Evolutionary conservation across 2,113 vertebrate genomes (phyloP), one percentile per base, ranked within the genome.

Genomic region (Laticauda colubrina): DNA sequence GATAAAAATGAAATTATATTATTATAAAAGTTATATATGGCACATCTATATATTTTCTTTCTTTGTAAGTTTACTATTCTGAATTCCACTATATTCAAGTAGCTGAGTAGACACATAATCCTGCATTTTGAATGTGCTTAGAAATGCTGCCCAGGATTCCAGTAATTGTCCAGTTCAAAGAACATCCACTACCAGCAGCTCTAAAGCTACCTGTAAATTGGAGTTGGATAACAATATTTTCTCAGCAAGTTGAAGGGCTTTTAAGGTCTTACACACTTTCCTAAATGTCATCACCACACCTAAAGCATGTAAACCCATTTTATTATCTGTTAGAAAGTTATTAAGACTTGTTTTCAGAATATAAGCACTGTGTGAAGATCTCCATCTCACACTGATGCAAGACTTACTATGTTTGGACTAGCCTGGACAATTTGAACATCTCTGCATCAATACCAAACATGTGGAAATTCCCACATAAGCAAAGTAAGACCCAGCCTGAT

Each of bases 51-150:
- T 69, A 90, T 94, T 55, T 34, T 45, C 9, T 56, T n/a, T 39
- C 21, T 0, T 54, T 89, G 86, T 39, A 93, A 15, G 89, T 91
- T 93, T 94, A 94, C 59, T 91, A 93, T 95, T 94, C 95, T 95
- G 94, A 95, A 93, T 95, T 88, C 69, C 91, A 51, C 87, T 90
- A 92, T 23, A 86, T 34, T 59, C 0, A 34, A 85, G n/a, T 93
- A 59, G 4, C 29, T 87, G 54, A 91, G 26, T 2, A 93, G 39
- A 54, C 85, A 89, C 29, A 0, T 0, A 59, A 14, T 53, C 51
- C 48, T 87, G 69, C 61, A 57, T 59, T 87, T 91, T 29, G n/a
- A 55, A 85, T n/a, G 55, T 55, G 86, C 55, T 89, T 61, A 86
- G 23, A 26, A 29, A 93, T 23, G 24, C 69, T 89, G 89, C 29